Conservation (phyloP, 2,113 vertebrate genomes). For the Crocuta crocuta region DNA sequence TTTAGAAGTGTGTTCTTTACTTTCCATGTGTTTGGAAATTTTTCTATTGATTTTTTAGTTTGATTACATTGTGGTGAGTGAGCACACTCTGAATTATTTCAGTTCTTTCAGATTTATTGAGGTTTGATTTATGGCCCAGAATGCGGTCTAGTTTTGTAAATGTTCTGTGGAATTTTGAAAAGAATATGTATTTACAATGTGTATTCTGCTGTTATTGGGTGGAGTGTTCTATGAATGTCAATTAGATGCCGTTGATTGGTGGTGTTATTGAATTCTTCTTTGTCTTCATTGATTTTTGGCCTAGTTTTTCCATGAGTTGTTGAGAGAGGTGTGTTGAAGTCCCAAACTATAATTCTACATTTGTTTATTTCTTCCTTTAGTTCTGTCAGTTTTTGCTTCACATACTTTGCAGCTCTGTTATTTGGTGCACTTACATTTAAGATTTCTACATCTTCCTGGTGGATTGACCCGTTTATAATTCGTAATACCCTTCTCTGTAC, state of each 20-base stretch:
- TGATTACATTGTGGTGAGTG: background rate
- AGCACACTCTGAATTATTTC: background rate
- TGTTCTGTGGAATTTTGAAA: background rate
- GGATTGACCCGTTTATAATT: background rate
- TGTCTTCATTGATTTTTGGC: background rate
- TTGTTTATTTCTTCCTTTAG: background rate
- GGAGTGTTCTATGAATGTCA: background rate
- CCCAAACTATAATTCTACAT: background rate
- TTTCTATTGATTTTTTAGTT: background rate
- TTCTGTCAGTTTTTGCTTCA: background rate
- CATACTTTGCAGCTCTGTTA: background rate
- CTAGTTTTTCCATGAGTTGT: background rate
- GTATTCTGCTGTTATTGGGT: background rate
- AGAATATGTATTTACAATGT: constrained; percentile 12
- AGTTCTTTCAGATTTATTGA: constrained; percentile 9
- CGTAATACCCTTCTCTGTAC: background rate
- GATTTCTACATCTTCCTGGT: background rate
- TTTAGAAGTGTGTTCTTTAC: background rate
- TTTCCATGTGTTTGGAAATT: background rate
- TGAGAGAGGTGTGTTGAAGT: no score
- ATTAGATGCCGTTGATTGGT: background rate
- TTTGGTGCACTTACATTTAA: background rate
- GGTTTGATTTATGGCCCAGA: background rate
- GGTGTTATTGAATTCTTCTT: background rate
- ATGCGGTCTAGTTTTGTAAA: background rate